Evolutionary conservation across 2,888 invertebrate species (phyloP).

Genomic region (Branchellion lobata): DNA sequence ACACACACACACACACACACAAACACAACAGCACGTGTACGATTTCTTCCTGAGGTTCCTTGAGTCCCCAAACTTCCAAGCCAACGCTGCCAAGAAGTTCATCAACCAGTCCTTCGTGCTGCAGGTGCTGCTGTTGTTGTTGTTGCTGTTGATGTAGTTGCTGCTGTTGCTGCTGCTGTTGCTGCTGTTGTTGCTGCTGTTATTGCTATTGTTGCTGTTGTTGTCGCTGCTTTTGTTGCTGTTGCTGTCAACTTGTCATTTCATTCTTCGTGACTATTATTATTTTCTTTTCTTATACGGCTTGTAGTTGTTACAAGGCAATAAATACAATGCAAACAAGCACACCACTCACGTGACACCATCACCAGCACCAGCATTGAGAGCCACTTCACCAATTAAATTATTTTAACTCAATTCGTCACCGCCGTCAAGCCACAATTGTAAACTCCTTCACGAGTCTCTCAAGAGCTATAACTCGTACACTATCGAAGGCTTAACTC

Average conservation of each 20-base stretch:
- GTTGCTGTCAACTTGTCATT: background rate
- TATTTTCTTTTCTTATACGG: background rate
- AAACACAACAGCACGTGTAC: constrained; percentile 80
- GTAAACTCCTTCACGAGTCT: too few species aligned
- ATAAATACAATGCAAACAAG: too few species aligned
- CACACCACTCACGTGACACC: too few species aligned
- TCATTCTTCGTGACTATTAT: background rate
- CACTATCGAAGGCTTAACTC: too few species aligned
- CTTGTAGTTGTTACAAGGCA: too few species aligned
- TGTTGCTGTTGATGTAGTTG: background rate
- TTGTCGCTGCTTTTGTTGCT: background rate
- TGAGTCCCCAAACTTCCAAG: constrained; percentile 97
- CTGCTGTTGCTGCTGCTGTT: background rate
- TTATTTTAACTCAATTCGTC: too few species aligned
- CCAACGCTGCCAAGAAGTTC: constrained; percentile 85
- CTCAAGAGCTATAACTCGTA: too few species aligned
- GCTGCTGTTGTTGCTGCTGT: background rate
- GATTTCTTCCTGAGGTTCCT: constrained; percentile 96
- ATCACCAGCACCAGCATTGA: too few species aligned
- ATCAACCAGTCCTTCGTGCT: constrained; percentile 99
- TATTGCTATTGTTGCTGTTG: background rate
- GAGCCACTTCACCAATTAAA: too few species aligned
- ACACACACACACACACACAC: background rate
- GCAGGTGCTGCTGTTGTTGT: constrained; percentile 64
- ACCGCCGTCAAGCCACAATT: too few species aligned